Evolutionary conservation across 2,797 vertebrate species (phyloP).

Genomic region (Pantherophis vulpinus): DNA sequence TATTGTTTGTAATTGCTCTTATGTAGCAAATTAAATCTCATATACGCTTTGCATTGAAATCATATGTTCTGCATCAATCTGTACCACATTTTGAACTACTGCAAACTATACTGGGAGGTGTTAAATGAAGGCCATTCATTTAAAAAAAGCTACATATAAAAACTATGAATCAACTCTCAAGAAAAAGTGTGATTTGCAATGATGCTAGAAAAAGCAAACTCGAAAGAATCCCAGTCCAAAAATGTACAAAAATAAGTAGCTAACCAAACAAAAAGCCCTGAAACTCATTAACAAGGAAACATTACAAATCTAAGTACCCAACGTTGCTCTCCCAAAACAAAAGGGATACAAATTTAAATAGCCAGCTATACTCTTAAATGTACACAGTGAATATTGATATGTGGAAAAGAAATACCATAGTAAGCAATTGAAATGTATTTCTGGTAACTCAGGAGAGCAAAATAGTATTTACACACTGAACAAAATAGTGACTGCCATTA

Average conservation of each 20-base stretch:
- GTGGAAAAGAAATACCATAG: slow-evolving; percentile 64
- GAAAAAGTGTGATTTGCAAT: slow-evolving; percentile 66
- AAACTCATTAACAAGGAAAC: slow-evolving; percentile 69
- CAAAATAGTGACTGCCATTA: slow-evolving; percentile 56
- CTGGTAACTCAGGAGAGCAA: slow-evolving; percentile 60
- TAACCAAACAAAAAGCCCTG: slow-evolving; percentile 50
- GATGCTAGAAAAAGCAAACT: slow-evolving; percentile 66
- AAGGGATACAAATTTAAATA: slow-evolving; percentile 68
- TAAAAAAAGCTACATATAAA: slow-evolving; percentile 67
- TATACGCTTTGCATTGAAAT: slow-evolving; percentile 69
- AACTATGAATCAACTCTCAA: slow-evolving; percentile 74
- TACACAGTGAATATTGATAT: slow-evolving; percentile 63
- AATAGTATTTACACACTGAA: slow-evolving; percentile 75
- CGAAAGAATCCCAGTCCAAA: slow-evolving; percentile 62
- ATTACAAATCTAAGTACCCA: slow-evolving; percentile 68
- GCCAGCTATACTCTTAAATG: slow-evolving; percentile 64
- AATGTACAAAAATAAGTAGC: slow-evolving; percentile 79
- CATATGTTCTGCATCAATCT: slow-evolving; percentile 62
- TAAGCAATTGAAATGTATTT: slow-evolving; percentile 61
- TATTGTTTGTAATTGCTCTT: slow-evolving; percentile 68
- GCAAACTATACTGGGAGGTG: slow-evolving; percentile 55
- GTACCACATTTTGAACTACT: slow-evolving; percentile 63
- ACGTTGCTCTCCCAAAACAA: slow-evolving; percentile 56
- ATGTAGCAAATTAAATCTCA: slow-evolving; percentile 67
- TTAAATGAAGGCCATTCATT: slow-evolving; percentile 57